Percentiles rank a stretch among this genome's conserved stretches.
Conservation (phyloP, 2,888 invertebrate species). For the Sinohyriopsis cumingii region DNA sequence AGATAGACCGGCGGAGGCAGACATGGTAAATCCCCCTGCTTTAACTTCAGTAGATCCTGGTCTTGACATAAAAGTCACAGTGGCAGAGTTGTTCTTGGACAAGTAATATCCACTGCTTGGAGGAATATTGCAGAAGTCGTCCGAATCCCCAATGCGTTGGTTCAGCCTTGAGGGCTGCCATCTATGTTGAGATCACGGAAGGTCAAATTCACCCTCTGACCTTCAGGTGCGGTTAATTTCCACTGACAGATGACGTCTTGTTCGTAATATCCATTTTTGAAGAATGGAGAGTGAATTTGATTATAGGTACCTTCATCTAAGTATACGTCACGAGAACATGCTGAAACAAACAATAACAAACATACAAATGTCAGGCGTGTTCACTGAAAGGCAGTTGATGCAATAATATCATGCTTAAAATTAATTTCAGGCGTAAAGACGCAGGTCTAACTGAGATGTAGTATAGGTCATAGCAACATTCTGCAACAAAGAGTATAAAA, state of each 20-base stretch:
- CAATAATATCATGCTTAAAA: too few species aligned
- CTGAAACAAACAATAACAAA: constrained; percentile 12
- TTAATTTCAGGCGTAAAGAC: too few species aligned
- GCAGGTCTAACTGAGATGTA: too few species aligned
- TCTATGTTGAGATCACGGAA: constrained; percentile 18
- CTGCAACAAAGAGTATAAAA: too few species aligned
- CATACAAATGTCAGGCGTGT: background rate
- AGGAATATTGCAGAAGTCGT: constrained; percentile 14
- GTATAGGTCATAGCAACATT: too few species aligned
- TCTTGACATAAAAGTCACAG: constrained; percentile 27
- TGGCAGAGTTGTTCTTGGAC: constrained; percentile 8
- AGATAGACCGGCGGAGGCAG: constrained; percentile 11
- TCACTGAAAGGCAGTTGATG: too few species aligned
- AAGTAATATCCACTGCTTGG: constrained; percentile 10
- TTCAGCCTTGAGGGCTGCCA: constrained; percentile 12
- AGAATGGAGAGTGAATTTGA: constrained; percentile 30
- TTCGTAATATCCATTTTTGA: constrained; percentile 26
- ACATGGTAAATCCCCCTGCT: constrained; percentile 28
- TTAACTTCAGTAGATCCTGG: constrained; percentile 15
- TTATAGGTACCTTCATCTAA: constrained; percentile 21
- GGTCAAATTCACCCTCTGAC: constrained; percentile 26
- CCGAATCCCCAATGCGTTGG: constrained; percentile 14
- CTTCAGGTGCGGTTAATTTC: constrained; percentile 20
- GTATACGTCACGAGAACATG: constrained; percentile 27
- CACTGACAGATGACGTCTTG: constrained; percentile 34